Evolutionary conservation across 2,888 invertebrate genomes (phyloP).

Genomic region (Exocentrus adspersus): DNA sequence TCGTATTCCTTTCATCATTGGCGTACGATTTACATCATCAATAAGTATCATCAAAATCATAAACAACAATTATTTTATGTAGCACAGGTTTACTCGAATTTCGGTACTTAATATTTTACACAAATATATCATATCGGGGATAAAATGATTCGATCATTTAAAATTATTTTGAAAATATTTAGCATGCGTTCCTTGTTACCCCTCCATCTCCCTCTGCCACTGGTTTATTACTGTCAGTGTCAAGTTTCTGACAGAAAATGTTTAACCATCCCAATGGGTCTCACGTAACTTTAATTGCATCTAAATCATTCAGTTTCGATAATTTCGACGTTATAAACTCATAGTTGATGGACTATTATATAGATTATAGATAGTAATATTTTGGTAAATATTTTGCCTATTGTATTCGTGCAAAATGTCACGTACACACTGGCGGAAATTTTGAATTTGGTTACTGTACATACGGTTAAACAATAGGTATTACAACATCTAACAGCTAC

Average conservation of each 20-base stretch:
- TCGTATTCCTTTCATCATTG: constrained; percentile 31
- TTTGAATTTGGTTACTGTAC: neutral
- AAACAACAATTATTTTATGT: neutral
- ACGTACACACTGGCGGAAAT: constrained; percentile 23
- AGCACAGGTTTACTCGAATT: neutral
- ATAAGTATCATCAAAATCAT: neutral
- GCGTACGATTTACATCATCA: constrained; percentile 16
- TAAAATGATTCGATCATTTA: neutral
- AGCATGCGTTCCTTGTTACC: too few relatives aligned
- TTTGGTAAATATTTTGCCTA: constrained; percentile 8
- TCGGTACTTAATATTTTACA: neutral
- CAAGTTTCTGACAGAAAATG: constrained; percentile 9
- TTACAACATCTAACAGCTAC: too few relatives aligned
- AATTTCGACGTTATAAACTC: neutral
- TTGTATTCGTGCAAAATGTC: constrained; percentile 18
- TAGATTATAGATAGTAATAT: neutral
- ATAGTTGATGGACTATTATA: too few relatives aligned
- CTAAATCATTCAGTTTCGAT: neutral
- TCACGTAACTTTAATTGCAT: constrained; percentile 6
- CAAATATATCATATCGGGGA: neutral
- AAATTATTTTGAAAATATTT: neutral
- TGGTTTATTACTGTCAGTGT: constrained; percentile 16
- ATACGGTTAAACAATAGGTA: too few relatives aligned
- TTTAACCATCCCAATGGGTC: constrained; percentile 7
- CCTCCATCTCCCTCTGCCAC: constrained; percentile 1